Conservation (phyloP, 2,797 vertebrate species). For the Mormyrops boulengeri region DNA sequence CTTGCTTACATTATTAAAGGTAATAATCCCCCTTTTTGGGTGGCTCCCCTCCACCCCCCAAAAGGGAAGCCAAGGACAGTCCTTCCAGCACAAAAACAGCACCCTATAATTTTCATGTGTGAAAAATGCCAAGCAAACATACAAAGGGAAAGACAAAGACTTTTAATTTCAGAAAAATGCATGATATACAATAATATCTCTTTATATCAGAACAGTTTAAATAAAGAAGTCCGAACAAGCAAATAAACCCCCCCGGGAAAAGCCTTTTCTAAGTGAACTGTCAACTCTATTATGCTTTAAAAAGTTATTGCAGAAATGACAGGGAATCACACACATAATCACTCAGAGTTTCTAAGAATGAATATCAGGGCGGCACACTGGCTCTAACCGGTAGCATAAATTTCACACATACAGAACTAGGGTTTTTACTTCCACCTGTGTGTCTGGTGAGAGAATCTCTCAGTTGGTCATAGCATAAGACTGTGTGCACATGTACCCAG, state of each 20-base stretch:
- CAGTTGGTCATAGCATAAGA: background rate
- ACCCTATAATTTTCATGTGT: background rate
- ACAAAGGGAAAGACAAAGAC: background rate
- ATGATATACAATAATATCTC: background rate
- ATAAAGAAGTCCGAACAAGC: background rate
- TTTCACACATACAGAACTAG: background rate
- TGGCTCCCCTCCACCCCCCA: background rate
- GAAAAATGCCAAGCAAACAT: background rate
- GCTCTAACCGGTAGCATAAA: background rate
- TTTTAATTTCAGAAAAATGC: slow-evolving; percentile 1
- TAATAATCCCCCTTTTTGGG: background rate
- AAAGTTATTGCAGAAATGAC: background rate
- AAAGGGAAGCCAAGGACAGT: background rate
- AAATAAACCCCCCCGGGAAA: background rate
- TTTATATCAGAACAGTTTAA: background rate
- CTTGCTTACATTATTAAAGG: background rate
- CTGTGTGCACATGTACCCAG: background rate
- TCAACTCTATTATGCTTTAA: background rate
- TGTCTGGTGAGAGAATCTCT: background rate
- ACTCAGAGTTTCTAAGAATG: background rate
- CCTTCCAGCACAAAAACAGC: background rate
- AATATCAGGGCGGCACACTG: background rate
- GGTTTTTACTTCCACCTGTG: background rate
- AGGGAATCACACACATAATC: background rate
- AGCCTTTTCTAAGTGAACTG: background rate